Base-by-base conservation (phyloP, 2,888 invertebrate species). In the Rotaria sp. region DNA sequence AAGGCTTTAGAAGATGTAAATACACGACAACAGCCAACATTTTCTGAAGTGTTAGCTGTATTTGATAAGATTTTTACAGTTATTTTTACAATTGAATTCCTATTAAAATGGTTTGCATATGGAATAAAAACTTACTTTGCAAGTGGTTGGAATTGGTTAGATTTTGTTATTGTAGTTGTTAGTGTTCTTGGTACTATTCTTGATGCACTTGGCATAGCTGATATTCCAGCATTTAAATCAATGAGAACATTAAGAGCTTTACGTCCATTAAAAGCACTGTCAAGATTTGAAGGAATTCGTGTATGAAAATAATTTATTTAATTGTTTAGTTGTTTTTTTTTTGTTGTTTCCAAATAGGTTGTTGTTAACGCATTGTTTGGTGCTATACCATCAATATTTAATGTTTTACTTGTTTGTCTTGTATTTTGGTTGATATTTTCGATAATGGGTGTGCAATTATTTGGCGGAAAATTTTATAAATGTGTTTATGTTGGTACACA, bases 401-500 rank as follows among this genome's bases (percentile, higher is more conserved):
- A 98, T 93, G 97, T 98, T 93, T 93, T 98, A 92, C 94, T 98
- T 92, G 97, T 98, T 92, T 97, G 97, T 93, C 94, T 98, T 91
- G 97, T 98, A 93, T 97, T 98, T 93, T 98, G 97, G 97, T 94
- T 98, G 90, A 98, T 98, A 92, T 98, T 98, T 92, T 96, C 97
- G 91, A 98, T 98, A 90, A 97, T 98, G 96, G 97, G 97, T 89
- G 97, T 98, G 87, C 96, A 98, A 92, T 94, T 97, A 90, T 97
- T 98, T 92, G 95, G 95, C 92, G 97, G 97, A 91, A 96, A 96
- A 93, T 97, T 96, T 92, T 95, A 94, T 92, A 90, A 90, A 85
- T 91, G 91, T 89, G 86, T 86, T 30, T 50, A 55, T 48, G 41
- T n/a, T 57, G 38, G 67, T 41, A 87, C 89, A 1, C 87, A 88